A percentile compares a stretch with the other conserved stretches of the same genome.
These are phyloP conservation scores for Accipiter fasciatus DNA, from an alignment of 2,797 vertebrate genomes.

Conservation along the genomic window DNA sequence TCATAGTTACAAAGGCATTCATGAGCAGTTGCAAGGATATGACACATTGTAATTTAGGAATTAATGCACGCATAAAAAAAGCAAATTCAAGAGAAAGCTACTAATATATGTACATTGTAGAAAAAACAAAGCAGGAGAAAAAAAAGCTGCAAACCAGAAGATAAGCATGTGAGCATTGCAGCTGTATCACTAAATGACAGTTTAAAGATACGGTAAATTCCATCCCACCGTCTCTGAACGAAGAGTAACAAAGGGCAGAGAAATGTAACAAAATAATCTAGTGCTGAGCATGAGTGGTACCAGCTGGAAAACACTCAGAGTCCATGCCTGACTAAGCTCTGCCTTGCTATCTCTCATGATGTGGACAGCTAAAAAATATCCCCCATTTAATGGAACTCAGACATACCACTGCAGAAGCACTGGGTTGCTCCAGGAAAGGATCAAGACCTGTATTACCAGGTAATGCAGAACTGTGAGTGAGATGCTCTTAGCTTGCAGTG, in stretches of 20 bases:
- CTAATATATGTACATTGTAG: not conserved
- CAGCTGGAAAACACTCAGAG: not conserved
- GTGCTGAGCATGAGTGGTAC: not conserved
- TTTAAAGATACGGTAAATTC: constrained; percentile 23
- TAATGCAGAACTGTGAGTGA: not conserved
- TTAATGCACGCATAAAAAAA: constrained; percentile 30
- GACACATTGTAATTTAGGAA: constrained; percentile 59
- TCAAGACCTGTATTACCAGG: not conserved
- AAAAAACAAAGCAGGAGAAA: not conserved
- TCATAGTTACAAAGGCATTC: constrained; percentile 48
- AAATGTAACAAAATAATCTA: not conserved
- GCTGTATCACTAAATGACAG: constrained; percentile 1
- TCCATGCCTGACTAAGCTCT: not conserved
- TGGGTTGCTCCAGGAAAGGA: not conserved
- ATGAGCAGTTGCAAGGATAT: constrained; percentile 50
- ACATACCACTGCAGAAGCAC: not conserved
- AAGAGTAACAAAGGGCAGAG: constrained; percentile 21
- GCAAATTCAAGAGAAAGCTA: constrained; percentile 22
- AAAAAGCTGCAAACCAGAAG: constrained; percentile 7
- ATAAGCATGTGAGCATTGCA: constrained; percentile 16
- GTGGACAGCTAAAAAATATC: not conserved
- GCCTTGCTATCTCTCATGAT: not conserved
- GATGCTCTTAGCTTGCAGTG: not conserved
- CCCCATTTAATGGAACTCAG: not conserved
- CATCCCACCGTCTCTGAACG: constrained; percentile 13